Evolutionary conservation across 2,888 invertebrate genomes (phyloP), one percentile per base, ranked within the genome.

Genomic region (Ochlodes sylvanus): DNA sequence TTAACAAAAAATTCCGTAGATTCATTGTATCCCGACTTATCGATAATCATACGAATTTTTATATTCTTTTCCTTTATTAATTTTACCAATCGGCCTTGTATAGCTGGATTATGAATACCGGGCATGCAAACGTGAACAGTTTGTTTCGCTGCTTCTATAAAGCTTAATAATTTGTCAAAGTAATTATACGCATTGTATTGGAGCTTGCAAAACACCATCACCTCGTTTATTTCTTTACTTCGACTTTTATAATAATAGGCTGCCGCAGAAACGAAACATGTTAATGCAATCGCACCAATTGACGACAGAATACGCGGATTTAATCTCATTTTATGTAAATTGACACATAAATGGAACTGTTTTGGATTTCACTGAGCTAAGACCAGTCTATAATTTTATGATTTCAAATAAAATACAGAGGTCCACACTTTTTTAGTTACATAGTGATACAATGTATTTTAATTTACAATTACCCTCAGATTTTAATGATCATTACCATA

Each of bases 151-250:
- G 84, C 79, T 77, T 93, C 91, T 69, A 93, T 82, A 73, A 86
- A 90, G 74, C 91, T 89, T 62, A 92, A 83, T 65, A 93, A 75
- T 73, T 90, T 91, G 75, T 93, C 92, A 77, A 93, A 93, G 79
- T 87, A 92, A 76, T 90, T 88, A 72, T 83, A 86, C 15, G 88
- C 89, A 77, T 93, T 93, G 70, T 82, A 89, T 72, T 93, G 92
- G 61, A 93, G 79, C 80, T 93, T 92, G 77, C 92, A 92, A 79
- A 93, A 93, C 72, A 92, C 89, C 92, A 93, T 92, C 68, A 93
- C 92, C 84, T 93, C 92, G 75, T 93, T 92, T 69, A 91, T 76
- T 72, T 88, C 88, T 32, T 80, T 75, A 68, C 76, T 86, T 63
- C 91, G 85, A 71, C 83, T 88, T 77, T 81, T 90, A 76, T 88